Base-by-base conservation (phyloP, 2,888 invertebrate genomes). In the Catocala fraxini region DNA sequence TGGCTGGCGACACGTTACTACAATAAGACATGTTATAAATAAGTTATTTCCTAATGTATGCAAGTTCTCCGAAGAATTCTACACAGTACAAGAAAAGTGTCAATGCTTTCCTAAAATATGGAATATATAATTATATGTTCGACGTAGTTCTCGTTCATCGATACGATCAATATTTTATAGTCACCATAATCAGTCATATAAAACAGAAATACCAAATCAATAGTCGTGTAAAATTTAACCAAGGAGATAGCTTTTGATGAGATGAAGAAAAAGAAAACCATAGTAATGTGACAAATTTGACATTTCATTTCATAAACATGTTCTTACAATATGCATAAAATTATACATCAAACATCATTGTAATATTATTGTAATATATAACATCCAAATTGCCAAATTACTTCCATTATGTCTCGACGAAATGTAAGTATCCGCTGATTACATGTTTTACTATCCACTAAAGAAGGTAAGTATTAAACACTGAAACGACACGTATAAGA, bases 1-100 rank as follows among this genome's bases (percentile, higher is more conserved):
- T 58, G 97, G 97, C 83, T 91, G 95, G 83, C 95, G 95, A 2
- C 98, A 98, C 81, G 95, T 96, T 0, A 80, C 79, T 81, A 89
- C 68, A 0, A 59, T 90, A n/a, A 86, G 80, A 65, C 73, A 80
- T 11, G 71, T 89, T 71, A 59, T 89, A 74, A 70, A 80, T 7
- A 77, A 70, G 42, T 59, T 86, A n/a, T 89, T 86, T 57, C 88
- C 89, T 0, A 59, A 75, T n/a, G 68, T 63, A 11, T 89, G 86
- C 58, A 68, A 85, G 6, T 87, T 89, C 59, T 39, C 75, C 3
- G 82, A 84, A 54, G 84, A 87, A 54, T 82, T 84, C 0, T 87
- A 81, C 66, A 77, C 75, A 43, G 79, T 83, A 0, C 71, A 76
- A 43, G 77, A 77, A 0, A 78, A 58, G 11, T 89, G 89, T 60